phyloP scores from a whole-genome alignment of 2,888 invertebrate genomes.

The Catocala sponsa region DNA sequence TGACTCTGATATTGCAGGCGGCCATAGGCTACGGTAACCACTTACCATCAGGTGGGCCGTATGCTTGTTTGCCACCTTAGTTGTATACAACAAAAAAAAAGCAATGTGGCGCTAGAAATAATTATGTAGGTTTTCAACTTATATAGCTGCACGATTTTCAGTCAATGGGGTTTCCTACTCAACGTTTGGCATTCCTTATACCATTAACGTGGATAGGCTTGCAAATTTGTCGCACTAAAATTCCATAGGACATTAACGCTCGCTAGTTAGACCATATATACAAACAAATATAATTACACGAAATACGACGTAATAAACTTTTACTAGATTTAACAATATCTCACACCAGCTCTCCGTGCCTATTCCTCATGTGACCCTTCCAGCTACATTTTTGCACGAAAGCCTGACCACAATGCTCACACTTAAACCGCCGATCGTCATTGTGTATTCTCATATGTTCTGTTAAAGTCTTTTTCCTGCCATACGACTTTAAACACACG shows the following conservation, averaged over 20 bases:
- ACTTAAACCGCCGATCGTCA: conserved; percentile 57
- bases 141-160: no score
- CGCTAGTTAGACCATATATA: not conserved
- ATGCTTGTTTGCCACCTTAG: no score
- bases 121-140: no score
- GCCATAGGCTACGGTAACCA: no score
- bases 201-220: no score
- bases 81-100: no score
- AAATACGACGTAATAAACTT: not conserved
- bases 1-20: no score
- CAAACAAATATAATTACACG: conserved; percentile 1
- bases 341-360: conserved; percentile 48
- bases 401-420: conserved; percentile 54
- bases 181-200: no score
- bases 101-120: no score
- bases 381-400: conserved; percentile 61
- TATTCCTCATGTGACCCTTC: conserved; percentile 56
- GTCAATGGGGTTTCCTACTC: no score
- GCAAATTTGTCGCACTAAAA: no score
- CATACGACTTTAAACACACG: conserved; percentile 63
- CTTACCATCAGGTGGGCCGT: no score
- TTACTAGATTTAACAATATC: not conserved
- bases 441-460: conserved; percentile 65
- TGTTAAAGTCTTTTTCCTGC: conserved; percentile 55
- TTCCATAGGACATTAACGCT: not conserved